Evolutionary conservation across 92 coral and sea anemone species (phyloP), one percentile per base, ranked within the genome.

Genomic region (Desmophyllum pertusum): DNA sequence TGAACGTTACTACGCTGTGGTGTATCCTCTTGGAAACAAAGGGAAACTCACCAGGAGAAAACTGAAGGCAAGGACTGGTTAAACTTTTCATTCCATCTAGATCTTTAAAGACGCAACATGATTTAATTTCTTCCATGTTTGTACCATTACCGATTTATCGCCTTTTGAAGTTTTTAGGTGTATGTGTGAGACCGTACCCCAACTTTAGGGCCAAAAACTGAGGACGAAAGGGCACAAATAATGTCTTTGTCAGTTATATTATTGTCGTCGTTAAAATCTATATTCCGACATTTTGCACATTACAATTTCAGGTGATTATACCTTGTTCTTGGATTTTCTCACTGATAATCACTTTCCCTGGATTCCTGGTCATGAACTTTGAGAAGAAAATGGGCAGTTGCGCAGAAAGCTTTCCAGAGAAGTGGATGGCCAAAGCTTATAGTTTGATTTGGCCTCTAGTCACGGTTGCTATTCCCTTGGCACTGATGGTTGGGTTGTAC

Each of bases 41-140:
- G n/a, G 71, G 27, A 77, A 57, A 11, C 69, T 77, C 13, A 77
- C 81, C 5, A 38, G 36, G 51, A 50, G 40, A 4, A 76, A 76
- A 15, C 45, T 76, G 5, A 57, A 57, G 81, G 81, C 57, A 21
- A 8, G 62, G 3, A 1, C 2, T 50, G 5, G 13, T 2, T 25
- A n/a, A 15, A n/a, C n/a, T n/a, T n/a, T n/a, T n/a, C n/a, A n/a
- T n/a, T n/a, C n/a, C n/a, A n/a, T n/a, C n/a, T n/a, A n/a, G n/a
- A n/a, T n/a, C n/a, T n/a, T n/a, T n/a, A n/a, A n/a, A n/a, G n/a
- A n/a, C n/a, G n/a, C n/a, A n/a, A n/a, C n/a, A n/a, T n/a, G n/a
- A n/a, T n/a, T n/a, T n/a, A 46, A 46, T 48, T 48, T 48, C 53
- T 14, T 48, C 18, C 21, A 15, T 48, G 4, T 48, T 48, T n/a